These are phyloP conservation scores for Ia io DNA, from an alignment of 2,113 vertebrate species.

Conservation along the genomic window DNA sequence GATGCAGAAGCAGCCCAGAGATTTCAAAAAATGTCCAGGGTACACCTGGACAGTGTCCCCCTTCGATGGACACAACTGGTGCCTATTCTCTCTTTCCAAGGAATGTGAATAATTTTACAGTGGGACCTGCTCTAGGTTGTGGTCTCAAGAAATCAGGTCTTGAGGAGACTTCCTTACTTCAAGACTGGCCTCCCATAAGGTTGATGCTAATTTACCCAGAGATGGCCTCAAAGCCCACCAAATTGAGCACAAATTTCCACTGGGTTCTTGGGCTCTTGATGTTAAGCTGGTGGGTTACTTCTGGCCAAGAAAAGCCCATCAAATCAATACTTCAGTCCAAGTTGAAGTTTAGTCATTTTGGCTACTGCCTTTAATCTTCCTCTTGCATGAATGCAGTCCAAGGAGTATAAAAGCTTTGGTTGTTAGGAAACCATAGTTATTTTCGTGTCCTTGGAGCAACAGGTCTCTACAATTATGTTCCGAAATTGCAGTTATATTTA, in stretches of 20 bases:
- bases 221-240: conserved; percentile 29
- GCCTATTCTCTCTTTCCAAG: conserved; percentile 72
- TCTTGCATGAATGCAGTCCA: conserved; percentile 24
- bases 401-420: conserved; percentile 11
- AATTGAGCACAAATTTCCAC: conserved; percentile 52
- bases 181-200: conserved; percentile 53
- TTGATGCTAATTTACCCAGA: conserved; percentile 52
- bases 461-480: conserved; percentile 47
- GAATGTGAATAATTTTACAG: conserved; percentile 71
- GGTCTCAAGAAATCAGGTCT: conserved; percentile 60
- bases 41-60: conserved; percentile 70
- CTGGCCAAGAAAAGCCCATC: conserved; percentile 34
- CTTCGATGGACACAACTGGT: conserved; percentile 73
- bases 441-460: conserved; percentile 51
- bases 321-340: conserved; percentile 36
- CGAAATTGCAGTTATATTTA: conserved; percentile 38
- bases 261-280: conserved; percentile 55
- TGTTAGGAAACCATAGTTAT: conserved; percentile 22
- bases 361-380: conserved; percentile 46
- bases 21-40: conserved; percentile 75
- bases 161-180: conserved; percentile 53
- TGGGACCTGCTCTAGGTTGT: conserved; percentile 65
- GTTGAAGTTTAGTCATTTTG: conserved; percentile 62
- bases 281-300: conserved; percentile 45
- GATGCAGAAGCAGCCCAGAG: conserved; percentile 77